Evolutionary conservation across 2,888 invertebrate species (phyloP).

Genomic region (Argyra leucocephala): DNA sequence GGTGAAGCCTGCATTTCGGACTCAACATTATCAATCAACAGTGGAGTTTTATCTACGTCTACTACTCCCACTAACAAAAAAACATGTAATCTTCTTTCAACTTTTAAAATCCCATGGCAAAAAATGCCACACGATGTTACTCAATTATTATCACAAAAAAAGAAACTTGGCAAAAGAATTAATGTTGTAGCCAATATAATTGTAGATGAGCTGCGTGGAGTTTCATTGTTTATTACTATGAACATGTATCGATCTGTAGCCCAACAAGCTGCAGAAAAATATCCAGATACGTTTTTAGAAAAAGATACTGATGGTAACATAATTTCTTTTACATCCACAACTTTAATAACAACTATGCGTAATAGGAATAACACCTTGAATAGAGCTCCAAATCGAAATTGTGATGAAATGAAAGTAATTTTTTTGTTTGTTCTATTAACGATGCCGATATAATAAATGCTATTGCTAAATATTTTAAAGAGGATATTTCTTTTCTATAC

Average conservation of each 20-base stretch:
- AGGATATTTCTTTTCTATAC: no score
- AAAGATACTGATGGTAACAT: slow-evolving; percentile 18
- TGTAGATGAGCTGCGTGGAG: slow-evolving; percentile 21
- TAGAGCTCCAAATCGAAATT: no score
- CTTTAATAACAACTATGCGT: slow-evolving; percentile 18
- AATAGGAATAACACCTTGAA: no score
- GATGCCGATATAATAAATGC: no score
- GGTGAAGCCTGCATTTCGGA: neutral
- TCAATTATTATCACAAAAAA: slow-evolving; percentile 11
- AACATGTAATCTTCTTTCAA: slow-evolving; percentile 2
- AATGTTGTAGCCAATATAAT: slow-evolving; percentile 21
- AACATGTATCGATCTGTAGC: slow-evolving; percentile 17
- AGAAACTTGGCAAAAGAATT: slow-evolving; percentile 18
- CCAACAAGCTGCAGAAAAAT: slow-evolving; percentile 18
- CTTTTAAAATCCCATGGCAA: slow-evolving; percentile 22
- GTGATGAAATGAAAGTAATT: no score
- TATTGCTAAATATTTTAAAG: no score
- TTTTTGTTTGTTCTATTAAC: no score
- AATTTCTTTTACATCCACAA: slow-evolving; percentile 11
- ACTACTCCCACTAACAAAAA: neutral
- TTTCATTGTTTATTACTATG: slow-evolving; percentile 19
- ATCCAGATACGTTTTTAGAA: slow-evolving; percentile 20
- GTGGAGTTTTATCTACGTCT: neutral
- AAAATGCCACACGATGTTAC: slow-evolving; percentile 19
- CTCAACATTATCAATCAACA: neutral